phyloP scores from a whole-genome alignment of 2,888 invertebrate species.

The Pediacus dermestoides region DNA sequence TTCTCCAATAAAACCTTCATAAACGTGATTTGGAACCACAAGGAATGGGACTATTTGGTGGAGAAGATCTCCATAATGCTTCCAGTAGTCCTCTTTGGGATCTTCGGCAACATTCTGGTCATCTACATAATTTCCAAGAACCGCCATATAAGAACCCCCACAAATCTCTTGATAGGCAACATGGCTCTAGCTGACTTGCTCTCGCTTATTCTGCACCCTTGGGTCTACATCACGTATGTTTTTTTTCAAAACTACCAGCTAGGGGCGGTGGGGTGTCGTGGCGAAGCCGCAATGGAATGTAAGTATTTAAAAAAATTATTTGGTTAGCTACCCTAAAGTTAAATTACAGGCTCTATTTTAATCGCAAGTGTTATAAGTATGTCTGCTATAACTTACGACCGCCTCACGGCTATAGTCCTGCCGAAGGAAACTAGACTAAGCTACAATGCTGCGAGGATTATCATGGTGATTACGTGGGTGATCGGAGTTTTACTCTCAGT shows the following conservation, averaged over 20 bases:
- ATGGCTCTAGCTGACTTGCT: conserved; percentile 70
- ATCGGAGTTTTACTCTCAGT: conserved; percentile 59
- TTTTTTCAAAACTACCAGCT: conserved; percentile 76
- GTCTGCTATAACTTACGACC: conserved; percentile 75
- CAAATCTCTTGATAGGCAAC: conserved; percentile 70
- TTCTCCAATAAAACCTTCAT: conserved; percentile 51
- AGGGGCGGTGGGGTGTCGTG: conserved; percentile 68
- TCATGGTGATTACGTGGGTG: conserved; percentile 67
- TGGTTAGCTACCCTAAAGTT: too few species aligned
- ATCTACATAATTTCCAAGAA: conserved; percentile 61
- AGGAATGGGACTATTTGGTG: conserved; percentile 58
- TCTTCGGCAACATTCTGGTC: conserved; percentile 64
- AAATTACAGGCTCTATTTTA: conserved; percentile 54
- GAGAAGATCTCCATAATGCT: conserved; percentile 59
- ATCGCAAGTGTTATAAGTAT: conserved; percentile 75
- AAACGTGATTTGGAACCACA: conserved; percentile 64
- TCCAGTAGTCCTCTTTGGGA: conserved; percentile 61
- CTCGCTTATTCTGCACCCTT: conserved; percentile 66
- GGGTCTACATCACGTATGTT: conserved; percentile 69
- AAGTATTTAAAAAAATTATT: conserved; percentile 28
- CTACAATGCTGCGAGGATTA: conserved; percentile 59
- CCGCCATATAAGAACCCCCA: conserved; percentile 63
- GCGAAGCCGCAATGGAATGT: conserved; percentile 76
- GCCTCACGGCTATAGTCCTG: conserved; percentile 74
- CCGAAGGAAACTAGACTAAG: conserved; percentile 69